Evolutionary conservation across 2,113 vertebrate genomes (phyloP).

Genomic region (Pelecanoides urinatrix): DNA sequence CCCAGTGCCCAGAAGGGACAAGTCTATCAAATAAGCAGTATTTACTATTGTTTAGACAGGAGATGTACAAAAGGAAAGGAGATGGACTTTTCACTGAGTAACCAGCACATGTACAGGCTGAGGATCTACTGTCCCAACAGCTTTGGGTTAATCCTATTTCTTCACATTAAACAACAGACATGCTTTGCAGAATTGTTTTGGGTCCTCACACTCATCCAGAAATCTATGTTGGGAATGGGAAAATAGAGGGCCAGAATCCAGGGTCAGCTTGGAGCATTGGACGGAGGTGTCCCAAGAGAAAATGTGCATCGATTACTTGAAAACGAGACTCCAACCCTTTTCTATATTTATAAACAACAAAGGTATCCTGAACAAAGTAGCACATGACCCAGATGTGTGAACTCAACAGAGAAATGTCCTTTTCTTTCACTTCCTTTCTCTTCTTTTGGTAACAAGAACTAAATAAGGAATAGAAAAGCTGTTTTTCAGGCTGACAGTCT

Average conservation of each 20-base stretch:
- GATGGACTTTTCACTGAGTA: slow-evolving; percentile 66
- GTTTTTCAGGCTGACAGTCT: slow-evolving; percentile 81
- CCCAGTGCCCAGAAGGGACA: slow-evolving; percentile 75
- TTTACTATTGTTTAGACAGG: slow-evolving; percentile 72
- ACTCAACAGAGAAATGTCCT: slow-evolving; percentile 74
- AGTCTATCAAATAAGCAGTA: slow-evolving; percentile 78
- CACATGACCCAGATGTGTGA: slow-evolving; percentile 76
- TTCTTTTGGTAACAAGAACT: slow-evolving; percentile 81
- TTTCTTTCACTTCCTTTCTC: slow-evolving; percentile 74
- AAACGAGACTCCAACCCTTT: slow-evolving; percentile 77
- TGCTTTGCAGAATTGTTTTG: slow-evolving; percentile 28
- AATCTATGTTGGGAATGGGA: slow-evolving; percentile 16
- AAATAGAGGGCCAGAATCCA: slow-evolving; percentile 21
- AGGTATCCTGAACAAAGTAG: slow-evolving; percentile 73
- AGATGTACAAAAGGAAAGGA: slow-evolving; percentile 51
- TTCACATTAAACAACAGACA: background rate
- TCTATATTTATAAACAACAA: slow-evolving; percentile 78
- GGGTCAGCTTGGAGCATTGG: slow-evolving; percentile 43
- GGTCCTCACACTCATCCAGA: slow-evolving; percentile 45
- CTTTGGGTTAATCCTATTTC: background rate
- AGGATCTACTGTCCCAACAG: slow-evolving; percentile 2
- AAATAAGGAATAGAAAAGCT: slow-evolving; percentile 80
- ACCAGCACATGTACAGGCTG: slow-evolving; percentile 42
- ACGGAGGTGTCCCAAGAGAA: slow-evolving; percentile 45
- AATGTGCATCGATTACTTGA: slow-evolving; percentile 73